Conservation (phyloP, 2,888 invertebrate species). For the Drosophila mulleri region DNA sequence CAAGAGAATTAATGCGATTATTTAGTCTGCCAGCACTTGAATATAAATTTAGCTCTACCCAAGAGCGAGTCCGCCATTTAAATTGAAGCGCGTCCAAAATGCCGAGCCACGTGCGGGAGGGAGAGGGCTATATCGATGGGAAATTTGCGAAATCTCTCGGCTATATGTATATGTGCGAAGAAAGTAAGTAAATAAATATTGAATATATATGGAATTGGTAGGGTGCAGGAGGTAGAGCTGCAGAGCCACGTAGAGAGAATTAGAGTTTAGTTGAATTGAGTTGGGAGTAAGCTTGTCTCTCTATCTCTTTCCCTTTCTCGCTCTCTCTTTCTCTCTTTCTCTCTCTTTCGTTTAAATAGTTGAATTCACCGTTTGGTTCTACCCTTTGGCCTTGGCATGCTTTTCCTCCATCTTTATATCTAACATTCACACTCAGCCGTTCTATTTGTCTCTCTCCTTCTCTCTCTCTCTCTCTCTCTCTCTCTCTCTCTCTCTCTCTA, state of each 20-base stretch:
- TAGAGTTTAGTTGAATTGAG: neutral
- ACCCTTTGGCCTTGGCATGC: too few relatives aligned
- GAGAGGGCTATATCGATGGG: too few relatives aligned
- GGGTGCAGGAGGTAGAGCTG: neutral
- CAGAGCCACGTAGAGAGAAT: neutral
- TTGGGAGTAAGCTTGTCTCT: neutral
- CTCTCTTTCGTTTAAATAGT: too few relatives aligned
- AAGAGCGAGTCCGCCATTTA: too few relatives aligned
- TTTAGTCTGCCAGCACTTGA: constrained; percentile 2
- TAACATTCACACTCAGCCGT: too few relatives aligned
- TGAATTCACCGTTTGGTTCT: too few relatives aligned
- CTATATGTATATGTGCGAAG: neutral
- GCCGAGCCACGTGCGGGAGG: neutral
- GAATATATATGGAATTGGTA: neutral
- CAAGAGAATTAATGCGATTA: constrained; percentile 17
- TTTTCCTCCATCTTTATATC: too few relatives aligned
- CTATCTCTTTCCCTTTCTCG: neutral
- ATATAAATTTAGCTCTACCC: constrained; percentile 8
- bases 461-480: neutral
- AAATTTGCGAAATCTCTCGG: neutral
- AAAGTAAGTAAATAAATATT: neutral
- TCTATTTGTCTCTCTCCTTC: too few relatives aligned
- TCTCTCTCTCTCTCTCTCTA: neutral
- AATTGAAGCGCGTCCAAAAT: neutral
- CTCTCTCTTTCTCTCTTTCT: neutral